Conservation (phyloP, 1,140 invertebrate species). For the Bradysia coprophila region DNA sequence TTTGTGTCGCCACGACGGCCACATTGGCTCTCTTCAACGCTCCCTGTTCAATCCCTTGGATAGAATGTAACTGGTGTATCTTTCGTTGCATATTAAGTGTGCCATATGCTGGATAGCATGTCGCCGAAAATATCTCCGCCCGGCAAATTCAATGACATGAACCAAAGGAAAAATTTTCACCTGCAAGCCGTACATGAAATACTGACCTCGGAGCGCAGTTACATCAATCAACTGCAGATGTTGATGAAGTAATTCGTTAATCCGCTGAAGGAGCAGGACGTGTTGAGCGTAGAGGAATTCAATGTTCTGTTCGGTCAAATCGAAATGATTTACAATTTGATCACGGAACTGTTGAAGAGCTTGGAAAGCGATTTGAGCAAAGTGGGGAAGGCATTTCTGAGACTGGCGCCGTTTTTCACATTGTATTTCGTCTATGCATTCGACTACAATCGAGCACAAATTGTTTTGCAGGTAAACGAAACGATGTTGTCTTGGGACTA, state of each 20-base stretch:
- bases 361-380: conserved; percentile 37
- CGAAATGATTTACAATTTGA: conserved; percentile 50
- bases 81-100: no score
- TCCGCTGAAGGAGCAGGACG: conserved; percentile 35
- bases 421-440: conserved; percentile 63
- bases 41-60: no score
- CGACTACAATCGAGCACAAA: conserved; percentile 42
- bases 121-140: no score
- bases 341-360: conserved; percentile 42
- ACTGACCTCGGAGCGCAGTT: conserved; percentile 48
- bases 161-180: conserved; percentile 27
- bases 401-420: conserved; percentile 58
- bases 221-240: conserved; percentile 44
- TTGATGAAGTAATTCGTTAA: conserved; percentile 49
- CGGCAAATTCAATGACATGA: conserved; percentile 21
- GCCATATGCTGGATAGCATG: no score
- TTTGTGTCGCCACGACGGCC: conserved; percentile 93
- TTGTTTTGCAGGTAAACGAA: conserved; percentile 32
- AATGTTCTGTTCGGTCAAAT: conserved; percentile 50
- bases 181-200: conserved; percentile 42
- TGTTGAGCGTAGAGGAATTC: conserved; percentile 34
- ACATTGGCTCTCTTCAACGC: conserved; percentile 79
- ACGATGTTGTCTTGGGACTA: no score
- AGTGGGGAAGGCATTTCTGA: conserved; percentile 43
- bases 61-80: no score